Evolutionary conservation across 2,797 vertebrate genomes (phyloP).

Genomic region (Esox lucius): DNA sequence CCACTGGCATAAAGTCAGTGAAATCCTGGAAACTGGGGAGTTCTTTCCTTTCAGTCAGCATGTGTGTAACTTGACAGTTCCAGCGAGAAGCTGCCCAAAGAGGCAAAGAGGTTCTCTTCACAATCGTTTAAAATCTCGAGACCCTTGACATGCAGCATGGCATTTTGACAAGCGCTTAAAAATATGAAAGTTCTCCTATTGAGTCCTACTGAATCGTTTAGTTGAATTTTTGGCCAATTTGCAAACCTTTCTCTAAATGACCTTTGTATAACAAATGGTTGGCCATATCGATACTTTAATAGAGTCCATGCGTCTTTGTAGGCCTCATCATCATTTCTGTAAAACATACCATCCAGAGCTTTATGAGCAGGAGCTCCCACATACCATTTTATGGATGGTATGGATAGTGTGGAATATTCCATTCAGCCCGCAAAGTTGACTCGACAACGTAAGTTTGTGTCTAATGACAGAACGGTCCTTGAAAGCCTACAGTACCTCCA

Average conservation of each 20-base stretch:
- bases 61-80: slow-evolving; percentile 14
- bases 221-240: slow-evolving; percentile 31
- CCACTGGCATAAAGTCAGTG: neutral
- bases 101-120: slow-evolving; percentile 11
- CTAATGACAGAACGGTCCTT: neutral
- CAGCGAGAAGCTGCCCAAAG: slow-evolving; percentile 21
- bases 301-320: neutral
- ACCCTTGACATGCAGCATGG: slow-evolving; percentile 26
- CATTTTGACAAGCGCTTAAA: slow-evolving; percentile 16
- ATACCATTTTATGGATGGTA: neutral
- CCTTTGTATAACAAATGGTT: slow-evolving; percentile 14
- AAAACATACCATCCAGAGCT: slow-evolving; percentile 26
- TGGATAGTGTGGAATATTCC: slow-evolving; percentile 16
- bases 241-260: slow-evolving; percentile 29
- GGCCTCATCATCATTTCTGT: slow-evolving; percentile 10
- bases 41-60: neutral
- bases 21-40: slow-evolving; percentile 17
- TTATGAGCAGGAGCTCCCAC: slow-evolving; percentile 15
- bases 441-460: slow-evolving; percentile 7
- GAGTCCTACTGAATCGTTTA: slow-evolving; percentile 14
- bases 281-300: slow-evolving; percentile 8
- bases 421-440: slow-evolving; percentile 25
- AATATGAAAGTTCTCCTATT: slow-evolving; percentile 17
- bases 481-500: slow-evolving; percentile 18
- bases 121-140: slow-evolving; percentile 28